These are phyloP conservation scores for Misgurnus anguillicaudatus DNA, from an alignment of 2,113 vertebrate genomes.

Conservation along the genomic window DNA sequence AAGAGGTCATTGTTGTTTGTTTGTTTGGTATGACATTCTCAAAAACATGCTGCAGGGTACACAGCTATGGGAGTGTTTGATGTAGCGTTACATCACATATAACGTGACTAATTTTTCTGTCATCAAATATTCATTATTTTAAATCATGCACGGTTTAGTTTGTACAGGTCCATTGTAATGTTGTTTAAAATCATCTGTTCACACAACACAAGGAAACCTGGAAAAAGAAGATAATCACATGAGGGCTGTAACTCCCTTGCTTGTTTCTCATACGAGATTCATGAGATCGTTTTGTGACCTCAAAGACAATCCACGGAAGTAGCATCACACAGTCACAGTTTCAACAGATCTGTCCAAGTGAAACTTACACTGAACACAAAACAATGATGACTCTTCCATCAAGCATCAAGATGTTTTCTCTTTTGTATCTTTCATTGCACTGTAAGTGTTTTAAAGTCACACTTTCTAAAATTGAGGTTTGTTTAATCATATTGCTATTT, in stretches of 20 bases:
- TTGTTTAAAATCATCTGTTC: neutral
- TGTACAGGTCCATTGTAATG: neutral
- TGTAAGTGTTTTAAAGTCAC: slow-evolving; percentile 36
- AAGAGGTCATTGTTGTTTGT: neutral
- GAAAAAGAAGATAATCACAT: neutral
- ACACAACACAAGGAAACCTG: neutral
- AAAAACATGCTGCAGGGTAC: neutral
- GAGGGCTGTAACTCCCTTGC: neutral
- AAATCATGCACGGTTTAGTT: neutral
- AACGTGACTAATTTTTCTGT: neutral
- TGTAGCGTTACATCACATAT: neutral
- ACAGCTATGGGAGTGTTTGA: neutral
- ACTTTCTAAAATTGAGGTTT: neutral
- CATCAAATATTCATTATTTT: neutral
- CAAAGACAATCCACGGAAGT: neutral
- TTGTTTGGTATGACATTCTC: neutral
- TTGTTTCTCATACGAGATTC: neutral
- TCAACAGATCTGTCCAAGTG: neutral
- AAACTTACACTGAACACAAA: neutral
- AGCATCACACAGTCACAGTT: slow-evolving; percentile 11
- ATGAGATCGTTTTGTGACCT: neutral
- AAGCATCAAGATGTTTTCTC: slow-evolving; percentile 4
- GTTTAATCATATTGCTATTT: neutral
- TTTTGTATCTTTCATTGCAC: slow-evolving; percentile 19
- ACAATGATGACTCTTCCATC: neutral